Evolutionary conservation across 2,797 vertebrate genomes (phyloP).

Genomic region (Cottoperca gobio): DNA sequence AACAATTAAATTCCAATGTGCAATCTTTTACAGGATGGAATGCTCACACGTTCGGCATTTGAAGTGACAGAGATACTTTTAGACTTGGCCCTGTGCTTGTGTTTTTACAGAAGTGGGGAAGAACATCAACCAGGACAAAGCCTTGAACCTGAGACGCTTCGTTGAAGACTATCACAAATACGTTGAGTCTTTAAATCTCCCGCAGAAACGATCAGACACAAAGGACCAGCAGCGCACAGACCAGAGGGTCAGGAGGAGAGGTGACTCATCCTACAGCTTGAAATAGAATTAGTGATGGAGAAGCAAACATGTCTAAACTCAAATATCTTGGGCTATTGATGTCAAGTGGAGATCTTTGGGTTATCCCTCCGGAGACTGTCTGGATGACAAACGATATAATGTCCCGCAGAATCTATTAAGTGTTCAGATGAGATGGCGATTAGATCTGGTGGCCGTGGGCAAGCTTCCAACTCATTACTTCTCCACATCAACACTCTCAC

Average conservation of each 20-base stretch:
- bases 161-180: slow-evolving; percentile 81
- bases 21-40: neutral
- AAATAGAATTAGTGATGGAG: slow-evolving; percentile 10
- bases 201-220: slow-evolving; percentile 31
- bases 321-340: slow-evolving; percentile 34
- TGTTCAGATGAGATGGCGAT: slow-evolving; percentile 76
- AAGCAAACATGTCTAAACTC: slow-evolving; percentile 2
- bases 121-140: slow-evolving; percentile 92
- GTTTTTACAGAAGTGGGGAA: slow-evolving; percentile 87
- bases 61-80: neutral
- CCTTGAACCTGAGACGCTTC: slow-evolving; percentile 81
- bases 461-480: slow-evolving; percentile 78
- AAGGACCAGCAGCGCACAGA: neutral
- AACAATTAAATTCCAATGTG: slow-evolving; percentile 38
- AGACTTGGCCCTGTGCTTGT: slow-evolving; percentile 1
- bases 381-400: slow-evolving; percentile 70
- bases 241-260: neutral
- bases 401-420: slow-evolving; percentile 75
- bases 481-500: slow-evolving; percentile 71
- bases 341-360: slow-evolving; percentile 56
- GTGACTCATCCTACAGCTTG: slow-evolving; percentile 3
- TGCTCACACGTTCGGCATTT: neutral
- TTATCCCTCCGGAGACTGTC: slow-evolving; percentile 62
- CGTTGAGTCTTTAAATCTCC: slow-evolving; percentile 60
- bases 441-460: slow-evolving; percentile 76